Base-by-base conservation (phyloP, 37 sponge, comb jelly and placozoan species). In the Theonella swinhoei region DNA sequence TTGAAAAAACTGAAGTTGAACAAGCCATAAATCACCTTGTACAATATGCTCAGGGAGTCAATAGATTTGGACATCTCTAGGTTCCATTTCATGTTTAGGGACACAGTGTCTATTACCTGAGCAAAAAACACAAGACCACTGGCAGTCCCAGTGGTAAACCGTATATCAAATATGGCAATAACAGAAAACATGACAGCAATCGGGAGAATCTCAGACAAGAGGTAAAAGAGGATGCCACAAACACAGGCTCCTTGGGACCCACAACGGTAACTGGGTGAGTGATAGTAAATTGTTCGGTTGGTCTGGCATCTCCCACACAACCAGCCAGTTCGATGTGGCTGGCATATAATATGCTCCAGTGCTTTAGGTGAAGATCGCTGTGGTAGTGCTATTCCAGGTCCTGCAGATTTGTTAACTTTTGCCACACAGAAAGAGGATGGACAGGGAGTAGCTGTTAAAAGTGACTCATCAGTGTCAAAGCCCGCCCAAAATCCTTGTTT, bases 1-100 rank as follows among this genome's bases (percentile, higher is more conserved):
- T 71, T 86, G 47, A 78, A 78, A 35, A 87, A 87, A 42, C 73
- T 73, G 37, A 87, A 80, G n/a, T 87, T 80, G 42, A 87, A 60
- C 7, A 78, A 20, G 36, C 80, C 42, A 36, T 86, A 86, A 17
- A 86, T 78, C 30, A 80, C 29, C 3, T 60, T 11, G 35, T 74
- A 35, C 29, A 74, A 25, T 4, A 3, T 23, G 30, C 32, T 64
- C 26, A 87, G 25, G 23, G 43, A 23, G n/a, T 65, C 22, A 0
- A 68, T n/a, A 0, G 22, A 26, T 1, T 20, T 22, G 7, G 31
- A 23, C 17, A 20, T 11, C 38, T 72, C 36, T 17, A 17, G 22
- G 39, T 61, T 62, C 32, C 83, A 81, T 38, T 76, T 68, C 33
- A 76, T 76, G 35, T 68, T 25, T 3, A 80, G 29, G 9, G 61